Base-by-base conservation (phyloP, 92 coral and sea anemone genomes). In the Porites evermanni region DNA sequence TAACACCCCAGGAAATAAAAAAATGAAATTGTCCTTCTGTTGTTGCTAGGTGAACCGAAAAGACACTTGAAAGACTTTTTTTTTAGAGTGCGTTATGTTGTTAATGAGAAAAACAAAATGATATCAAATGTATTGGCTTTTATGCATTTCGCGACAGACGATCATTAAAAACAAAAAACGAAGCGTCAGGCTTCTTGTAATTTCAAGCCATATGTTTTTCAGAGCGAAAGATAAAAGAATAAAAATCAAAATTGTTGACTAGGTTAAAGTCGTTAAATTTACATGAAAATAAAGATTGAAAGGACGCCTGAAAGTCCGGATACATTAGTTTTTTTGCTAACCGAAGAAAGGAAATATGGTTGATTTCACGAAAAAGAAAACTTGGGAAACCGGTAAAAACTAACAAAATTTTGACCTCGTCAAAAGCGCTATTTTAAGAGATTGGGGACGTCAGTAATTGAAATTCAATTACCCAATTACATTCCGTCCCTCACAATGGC, bases 381-480 rank as follows among this genome's bases (percentile, higher is more conserved):
- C 47, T 38, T 38, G 47, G 47, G 47, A 38, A 38, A 38, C 4
- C 47, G 47, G 47, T 38, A 38, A 38, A 38, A 38, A 38, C 47
- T 38, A 38, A 38, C 47, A 5, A 38, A 4, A 38, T 38, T 38
- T 38, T 38, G 47, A 38, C 6, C 47, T 38, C 6, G 0, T 21
- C 21, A 21, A 21, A 21, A 38, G 47, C 47, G 47, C 16, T 56
- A 13, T 52, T 78, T 64, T 4, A 16, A 11, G 23, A 6, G 12
- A 26, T 70, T 81, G 4, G 18, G 7, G 50, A 73, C 80, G 80
- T 83, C 80, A 83, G 32, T 44, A 73, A 64, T 51, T 12, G 50
- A 64, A 70, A 54, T 71, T 1, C 70, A 71, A 70, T 82, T 82
- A 72, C n/a, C 87, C 87, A 83, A 83, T 83, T 53, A 83, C 52